A percentile compares a stretch with the other conserved stretches of the same genome.
These are phyloP conservation scores for Epirrita christyi DNA, from an alignment of 2,888 invertebrate genomes.

Conservation along the genomic window DNA sequence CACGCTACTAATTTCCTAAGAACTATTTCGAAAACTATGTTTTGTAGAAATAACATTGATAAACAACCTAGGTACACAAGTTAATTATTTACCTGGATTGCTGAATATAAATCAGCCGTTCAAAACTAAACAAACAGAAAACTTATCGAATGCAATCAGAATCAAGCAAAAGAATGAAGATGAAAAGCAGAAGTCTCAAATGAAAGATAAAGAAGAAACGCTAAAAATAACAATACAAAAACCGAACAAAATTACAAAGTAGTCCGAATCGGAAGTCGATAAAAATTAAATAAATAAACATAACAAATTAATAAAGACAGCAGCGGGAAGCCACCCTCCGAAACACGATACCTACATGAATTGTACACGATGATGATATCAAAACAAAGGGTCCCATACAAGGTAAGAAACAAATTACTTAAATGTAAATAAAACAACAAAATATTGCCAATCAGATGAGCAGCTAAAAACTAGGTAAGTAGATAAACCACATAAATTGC, in stretches of 20 bases:
- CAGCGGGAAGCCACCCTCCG: slow-evolving; percentile 19
- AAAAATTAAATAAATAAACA: slow-evolving; percentile 17
- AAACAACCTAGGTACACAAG: background rate
- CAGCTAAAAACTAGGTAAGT: too few species aligned
- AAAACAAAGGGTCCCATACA: slow-evolving; percentile 1
- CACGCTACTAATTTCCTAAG: slow-evolving; percentile 37
- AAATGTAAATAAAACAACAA: background rate
- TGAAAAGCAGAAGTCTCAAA: background rate
- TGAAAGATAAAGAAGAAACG: background rate
- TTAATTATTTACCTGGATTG: background rate
- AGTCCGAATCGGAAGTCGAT: slow-evolving; percentile 20
- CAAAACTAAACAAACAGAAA: too few species aligned
- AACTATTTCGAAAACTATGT: slow-evolving; percentile 24
- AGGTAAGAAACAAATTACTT: too few species aligned
- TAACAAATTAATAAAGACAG: slow-evolving; percentile 20
- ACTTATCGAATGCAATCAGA: background rate
- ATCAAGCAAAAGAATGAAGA: slow-evolving; percentile 1
- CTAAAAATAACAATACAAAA: background rate
- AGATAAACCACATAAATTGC: too few species aligned
- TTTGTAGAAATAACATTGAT: slow-evolving; percentile 2
- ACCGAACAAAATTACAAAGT: slow-evolving; percentile 14
- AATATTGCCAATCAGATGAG: background rate
- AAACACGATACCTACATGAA: slow-evolving; percentile 11
- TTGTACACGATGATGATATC: slow-evolving; percentile 8
- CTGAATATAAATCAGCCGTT: too few species aligned